These are phyloP conservation scores for Tachypleus tridentatus DNA, from an alignment of 1,140 invertebrate species.

Conservation along the genomic window DNA sequence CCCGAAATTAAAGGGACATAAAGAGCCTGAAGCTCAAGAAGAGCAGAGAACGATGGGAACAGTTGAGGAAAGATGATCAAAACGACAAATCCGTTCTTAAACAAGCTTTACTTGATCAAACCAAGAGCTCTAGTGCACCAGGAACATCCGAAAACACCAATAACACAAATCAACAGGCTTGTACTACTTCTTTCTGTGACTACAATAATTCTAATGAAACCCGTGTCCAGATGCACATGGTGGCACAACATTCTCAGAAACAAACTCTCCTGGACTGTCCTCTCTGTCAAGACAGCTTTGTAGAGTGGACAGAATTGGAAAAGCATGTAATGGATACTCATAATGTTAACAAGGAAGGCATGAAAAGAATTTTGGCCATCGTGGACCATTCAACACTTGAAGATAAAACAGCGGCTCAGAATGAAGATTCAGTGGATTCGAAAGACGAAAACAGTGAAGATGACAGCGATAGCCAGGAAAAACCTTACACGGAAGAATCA, in stretches of 20 bases:
- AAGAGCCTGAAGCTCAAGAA: no score
- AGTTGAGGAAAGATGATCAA: no score
- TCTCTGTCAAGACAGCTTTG: constrained; percentile 77
- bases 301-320: constrained; percentile 62
- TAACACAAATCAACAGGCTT: not conserved
- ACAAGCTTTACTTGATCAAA: constrained; percentile 38
- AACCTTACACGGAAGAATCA: not conserved
- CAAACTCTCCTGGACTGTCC: constrained; percentile 48
- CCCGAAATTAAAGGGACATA: no score
- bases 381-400: constrained; percentile 48
- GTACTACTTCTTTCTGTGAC: constrained; percentile 19
- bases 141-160: constrained; percentile 41
- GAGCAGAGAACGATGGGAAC: no score
- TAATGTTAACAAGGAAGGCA: constrained; percentile 76
- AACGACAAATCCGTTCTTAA: constrained; percentile 15
- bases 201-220: constrained; percentile 36
- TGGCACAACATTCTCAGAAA: constrained; percentile 44
- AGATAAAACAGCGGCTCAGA: no score
- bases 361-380: constrained; percentile 71
- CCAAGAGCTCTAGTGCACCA: constrained; percentile 37
- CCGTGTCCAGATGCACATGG: constrained; percentile 53
- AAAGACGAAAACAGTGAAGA: no score
- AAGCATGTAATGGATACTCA: constrained; percentile 85
- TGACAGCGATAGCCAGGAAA: no score
- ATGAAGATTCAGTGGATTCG: no score